phyloP scores from a whole-genome alignment of 2,888 invertebrate species.

The Rhodophaea formosa region DNA sequence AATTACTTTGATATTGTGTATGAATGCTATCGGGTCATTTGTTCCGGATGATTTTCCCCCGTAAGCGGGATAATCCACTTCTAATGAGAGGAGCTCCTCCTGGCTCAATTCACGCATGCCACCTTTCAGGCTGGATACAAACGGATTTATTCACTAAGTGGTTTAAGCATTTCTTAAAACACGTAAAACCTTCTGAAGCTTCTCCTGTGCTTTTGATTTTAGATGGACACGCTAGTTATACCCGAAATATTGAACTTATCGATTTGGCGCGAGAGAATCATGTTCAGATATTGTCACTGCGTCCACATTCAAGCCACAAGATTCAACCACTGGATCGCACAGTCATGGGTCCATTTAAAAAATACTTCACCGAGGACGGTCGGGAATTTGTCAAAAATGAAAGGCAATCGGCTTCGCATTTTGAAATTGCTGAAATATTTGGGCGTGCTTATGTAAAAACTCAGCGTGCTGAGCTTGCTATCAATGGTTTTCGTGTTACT shows the following conservation, averaged over 20 bases:
- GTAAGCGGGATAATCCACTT: constrained; percentile 22
- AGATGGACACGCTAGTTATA: constrained; percentile 23
- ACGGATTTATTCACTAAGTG: constrained; percentile 26
- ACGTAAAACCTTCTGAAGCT: constrained; percentile 21
- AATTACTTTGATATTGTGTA: no score
- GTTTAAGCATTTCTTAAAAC: constrained; percentile 26
- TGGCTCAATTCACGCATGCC: constrained; percentile 26
- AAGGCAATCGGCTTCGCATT: not conserved
- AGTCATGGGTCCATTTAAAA: constrained; percentile 25
- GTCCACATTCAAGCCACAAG: constrained; percentile 25
- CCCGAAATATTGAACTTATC: constrained; percentile 22
- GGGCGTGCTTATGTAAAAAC: not conserved
- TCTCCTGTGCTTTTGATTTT: constrained; percentile 24
- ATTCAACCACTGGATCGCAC: no score
- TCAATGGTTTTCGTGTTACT: not conserved
- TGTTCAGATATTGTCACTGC: constrained; percentile 21
- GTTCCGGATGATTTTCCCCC: constrained; percentile 31
- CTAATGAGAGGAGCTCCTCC: constrained; percentile 22
- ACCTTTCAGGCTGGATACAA: constrained; percentile 29
- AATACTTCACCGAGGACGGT: constrained; percentile 24
- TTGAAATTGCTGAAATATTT: not conserved
- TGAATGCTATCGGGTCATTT: no score
- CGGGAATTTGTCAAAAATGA: not conserved
- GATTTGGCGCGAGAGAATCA: constrained; percentile 21
- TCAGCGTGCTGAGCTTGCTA: not conserved